These are phyloP conservation scores for Tragelaphus eurycerus DNA, from an alignment of 2,797 vertebrate species.

Conservation along the genomic window DNA sequence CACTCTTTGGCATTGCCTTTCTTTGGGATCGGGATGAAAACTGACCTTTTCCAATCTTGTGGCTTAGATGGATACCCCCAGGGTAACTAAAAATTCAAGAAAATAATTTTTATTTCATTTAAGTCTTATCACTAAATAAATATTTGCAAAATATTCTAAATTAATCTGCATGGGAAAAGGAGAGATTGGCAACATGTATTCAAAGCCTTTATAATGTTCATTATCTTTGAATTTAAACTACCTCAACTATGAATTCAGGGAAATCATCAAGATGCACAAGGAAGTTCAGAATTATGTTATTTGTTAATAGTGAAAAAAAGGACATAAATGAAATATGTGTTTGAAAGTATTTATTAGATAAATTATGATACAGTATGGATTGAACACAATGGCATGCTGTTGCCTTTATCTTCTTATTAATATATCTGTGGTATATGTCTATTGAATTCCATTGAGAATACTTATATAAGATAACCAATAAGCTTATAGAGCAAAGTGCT, in stretches of 20 bases:
- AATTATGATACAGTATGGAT: not conserved
- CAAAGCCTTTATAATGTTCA: not conserved
- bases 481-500: not conserved
- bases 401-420: not conserved
- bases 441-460: not conserved
- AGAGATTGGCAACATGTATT: not conserved
- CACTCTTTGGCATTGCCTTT: no score
- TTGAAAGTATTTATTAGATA: not conserved
- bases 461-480: not conserved
- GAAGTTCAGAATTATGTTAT: not conserved
- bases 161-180: not conserved
- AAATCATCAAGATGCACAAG: not conserved
- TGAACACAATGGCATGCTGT: not conserved
- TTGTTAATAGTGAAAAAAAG: not conserved
- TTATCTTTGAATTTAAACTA: not conserved
- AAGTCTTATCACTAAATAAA: not conserved
- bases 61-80: not conserved
- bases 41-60: no score
- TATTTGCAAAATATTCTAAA: not conserved
- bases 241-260: not conserved
- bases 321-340: not conserved
- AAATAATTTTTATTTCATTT: conserved; percentile 22
- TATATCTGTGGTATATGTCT: not conserved
- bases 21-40: no score
- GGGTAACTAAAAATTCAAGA: not conserved